These are phyloP conservation scores for Anomalospiza imberbis DNA, from an alignment of 2,797 vertebrate species.

Conservation along the genomic window DNA sequence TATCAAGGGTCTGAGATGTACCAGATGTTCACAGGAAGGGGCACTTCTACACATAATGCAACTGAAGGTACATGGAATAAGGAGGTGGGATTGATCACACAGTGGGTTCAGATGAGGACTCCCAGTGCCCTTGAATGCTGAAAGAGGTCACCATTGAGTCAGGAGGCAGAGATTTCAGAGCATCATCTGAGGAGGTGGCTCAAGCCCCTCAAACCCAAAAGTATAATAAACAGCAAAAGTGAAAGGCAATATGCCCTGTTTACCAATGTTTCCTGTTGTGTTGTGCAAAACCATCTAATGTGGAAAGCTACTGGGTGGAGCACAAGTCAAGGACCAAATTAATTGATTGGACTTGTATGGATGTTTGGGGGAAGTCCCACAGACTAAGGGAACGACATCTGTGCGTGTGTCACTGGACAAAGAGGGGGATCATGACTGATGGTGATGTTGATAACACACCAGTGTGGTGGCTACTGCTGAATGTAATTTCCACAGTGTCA, in stretches of 20 bases:
- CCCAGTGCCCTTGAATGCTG: background rate
- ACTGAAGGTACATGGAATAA: accelerated
- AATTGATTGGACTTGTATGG: background rate
- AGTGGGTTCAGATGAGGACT: background rate
- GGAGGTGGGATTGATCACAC: background rate
- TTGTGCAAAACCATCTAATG: background rate
- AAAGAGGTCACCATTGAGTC: background rate
- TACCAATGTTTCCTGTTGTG: background rate
- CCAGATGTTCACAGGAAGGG: background rate
- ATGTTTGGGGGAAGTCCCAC: background rate
- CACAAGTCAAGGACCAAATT: background rate
- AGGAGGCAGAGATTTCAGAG: background rate
- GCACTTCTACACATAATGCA: background rate
- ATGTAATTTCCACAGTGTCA: background rate
- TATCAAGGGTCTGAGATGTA: background rate
- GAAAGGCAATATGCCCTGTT: background rate
- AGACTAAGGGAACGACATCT: background rate
- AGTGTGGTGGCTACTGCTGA: background rate
- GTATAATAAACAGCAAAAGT: background rate
- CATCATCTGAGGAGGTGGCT: background rate
- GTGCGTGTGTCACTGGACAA: background rate
- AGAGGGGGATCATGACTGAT: background rate
- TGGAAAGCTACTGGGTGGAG: background rate
- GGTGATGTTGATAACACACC: background rate
- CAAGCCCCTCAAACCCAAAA: background rate